Base-by-base conservation (phyloP, 2,113 vertebrate species). In the Motacilla tschutschensis region DNA sequence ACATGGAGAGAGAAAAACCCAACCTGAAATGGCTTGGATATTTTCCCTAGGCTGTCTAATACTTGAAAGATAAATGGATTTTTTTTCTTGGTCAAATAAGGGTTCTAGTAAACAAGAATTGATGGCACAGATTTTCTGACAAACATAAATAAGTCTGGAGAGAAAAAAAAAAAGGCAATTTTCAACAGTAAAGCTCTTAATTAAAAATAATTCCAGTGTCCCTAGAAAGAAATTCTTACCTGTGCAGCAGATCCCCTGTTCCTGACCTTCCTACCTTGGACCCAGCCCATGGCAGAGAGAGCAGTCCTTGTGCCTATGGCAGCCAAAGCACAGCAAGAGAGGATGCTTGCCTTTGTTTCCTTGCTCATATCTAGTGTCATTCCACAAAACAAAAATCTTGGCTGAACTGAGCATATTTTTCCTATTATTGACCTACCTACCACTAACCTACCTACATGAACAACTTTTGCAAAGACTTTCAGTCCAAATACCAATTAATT, bases 301-400 rank as follows among this genome's bases (percentile, higher is more conserved):
- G 38, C 17, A n/a, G 31, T 24, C 22, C 29, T 75, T 36, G 28
- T 38, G n/a, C 26, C 43, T 60, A 2, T 6, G 31, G 14, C 33
- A 64, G 41, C 15, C 44, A 33, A 17, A 55, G 18, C 22, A 57
- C 7, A 48, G 20, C 46, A 9, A 69, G 26, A 47, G 1, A 6
- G 4, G 24, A n/a, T 46, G 17, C 6, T 85, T 78, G 31, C 41
- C 41, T 88, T 70, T 28, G 9, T 76, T 72, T 70, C 33, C 64
- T 63, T 69, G 31, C 4, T n/a, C 0, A 0, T 10, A 3, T 36
- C 21, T 3, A 3, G 11, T 78, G 29, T 12, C n/a, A 35, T 79
- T 54, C 13, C 2, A 5, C 28, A 66, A 43, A 75, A 54, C 10
- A 62, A 31, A 64, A 83, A 11, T 55, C 13, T 57, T 59, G 14